Conservation (phyloP, 2,113 vertebrate genomes). For the Ailurus styani region DNA sequence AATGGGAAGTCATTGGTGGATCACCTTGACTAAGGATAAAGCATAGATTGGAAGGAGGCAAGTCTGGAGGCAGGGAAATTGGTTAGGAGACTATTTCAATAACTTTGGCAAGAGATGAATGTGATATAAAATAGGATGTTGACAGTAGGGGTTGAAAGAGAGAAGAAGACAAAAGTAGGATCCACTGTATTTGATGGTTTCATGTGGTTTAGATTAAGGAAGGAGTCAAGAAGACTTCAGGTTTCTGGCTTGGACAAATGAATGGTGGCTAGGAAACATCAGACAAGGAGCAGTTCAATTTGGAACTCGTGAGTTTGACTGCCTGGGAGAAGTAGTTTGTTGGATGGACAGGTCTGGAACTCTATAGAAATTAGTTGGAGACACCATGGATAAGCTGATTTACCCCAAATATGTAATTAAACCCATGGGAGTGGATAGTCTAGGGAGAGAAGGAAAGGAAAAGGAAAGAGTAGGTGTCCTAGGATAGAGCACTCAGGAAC, state of each 20-base stretch:
- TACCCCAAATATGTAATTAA: not conserved
- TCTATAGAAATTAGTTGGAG: not conserved
- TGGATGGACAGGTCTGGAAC: not conserved
- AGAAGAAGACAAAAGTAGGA: not conserved
- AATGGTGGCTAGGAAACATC: not conserved
- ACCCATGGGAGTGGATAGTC: not conserved
- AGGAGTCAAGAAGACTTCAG: not conserved
- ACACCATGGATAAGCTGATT: not conserved
- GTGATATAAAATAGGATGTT: not conserved
- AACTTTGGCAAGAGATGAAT: not conserved
- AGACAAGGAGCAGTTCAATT: not conserved
- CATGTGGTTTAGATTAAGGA: not conserved
- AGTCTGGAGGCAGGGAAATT: not conserved
- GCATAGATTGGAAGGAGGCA: not conserved
- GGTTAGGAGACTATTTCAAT: not conserved
- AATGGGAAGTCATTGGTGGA: not conserved
- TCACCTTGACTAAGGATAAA: not conserved
- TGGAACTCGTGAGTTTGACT: not conserved
- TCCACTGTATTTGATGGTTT: not conserved
- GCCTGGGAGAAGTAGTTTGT: not conserved
- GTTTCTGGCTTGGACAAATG: not conserved
- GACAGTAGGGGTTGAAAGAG: not conserved
- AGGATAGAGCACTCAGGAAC: not conserved
- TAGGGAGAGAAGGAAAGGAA: not conserved
- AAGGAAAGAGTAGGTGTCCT: not conserved